A percentile compares a stretch with the other conserved stretches of the same genome.
phyloP scores from a whole-genome alignment of 2,888 invertebrate species.

The Nineta flava region DNA sequence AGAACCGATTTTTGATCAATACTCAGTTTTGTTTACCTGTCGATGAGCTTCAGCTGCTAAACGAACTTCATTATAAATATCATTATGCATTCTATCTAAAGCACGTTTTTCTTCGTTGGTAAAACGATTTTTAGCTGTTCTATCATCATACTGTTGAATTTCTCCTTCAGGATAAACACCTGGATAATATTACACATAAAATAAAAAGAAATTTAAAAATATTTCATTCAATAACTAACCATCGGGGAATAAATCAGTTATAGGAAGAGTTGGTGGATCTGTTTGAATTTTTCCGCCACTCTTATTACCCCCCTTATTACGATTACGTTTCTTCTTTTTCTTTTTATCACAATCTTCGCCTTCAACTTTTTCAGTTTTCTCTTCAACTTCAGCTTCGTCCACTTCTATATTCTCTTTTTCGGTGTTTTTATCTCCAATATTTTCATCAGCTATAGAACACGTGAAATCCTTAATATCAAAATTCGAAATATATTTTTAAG shows the following conservation, averaged over 20 bases:
- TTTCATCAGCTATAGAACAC: background rate
- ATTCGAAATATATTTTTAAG: slow-evolving; percentile 14
- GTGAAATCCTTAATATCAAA: slow-evolving; percentile 10
- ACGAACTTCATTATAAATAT: slow-evolving; percentile 87
- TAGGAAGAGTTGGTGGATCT: slow-evolving; percentile 74
- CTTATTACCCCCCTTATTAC: slow-evolving; percentile 34
- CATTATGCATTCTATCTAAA: slow-evolving; percentile 76
- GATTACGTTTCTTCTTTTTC: slow-evolving; percentile 48
- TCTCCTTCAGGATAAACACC: slow-evolving; percentile 74
- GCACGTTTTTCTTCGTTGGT: slow-evolving; percentile 78
- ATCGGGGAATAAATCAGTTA: slow-evolving; percentile 71
- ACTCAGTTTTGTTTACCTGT: slow-evolving; percentile 38
- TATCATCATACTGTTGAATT: slow-evolving; percentile 78
- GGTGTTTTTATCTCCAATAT: background rate
- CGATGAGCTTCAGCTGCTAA: slow-evolving; percentile 96
- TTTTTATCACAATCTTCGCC: slow-evolving; percentile 41
- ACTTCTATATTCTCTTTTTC: slow-evolving; percentile 4
- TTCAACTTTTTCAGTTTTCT: slow-evolving; percentile 20
- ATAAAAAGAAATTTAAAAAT: slow-evolving; percentile 1
- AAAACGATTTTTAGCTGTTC: slow-evolving; percentile 74
- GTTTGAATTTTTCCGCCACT: slow-evolving; percentile 43
- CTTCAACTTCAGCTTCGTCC: slow-evolving; percentile 22
- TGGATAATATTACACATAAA: slow-evolving; percentile 13
- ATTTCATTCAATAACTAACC: slow-evolving; percentile 25
- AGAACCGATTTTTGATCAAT: no score